Evolutionary conservation across 2,113 vertebrate genomes (phyloP).

Genomic region (Tetrao urogallus): DNA sequence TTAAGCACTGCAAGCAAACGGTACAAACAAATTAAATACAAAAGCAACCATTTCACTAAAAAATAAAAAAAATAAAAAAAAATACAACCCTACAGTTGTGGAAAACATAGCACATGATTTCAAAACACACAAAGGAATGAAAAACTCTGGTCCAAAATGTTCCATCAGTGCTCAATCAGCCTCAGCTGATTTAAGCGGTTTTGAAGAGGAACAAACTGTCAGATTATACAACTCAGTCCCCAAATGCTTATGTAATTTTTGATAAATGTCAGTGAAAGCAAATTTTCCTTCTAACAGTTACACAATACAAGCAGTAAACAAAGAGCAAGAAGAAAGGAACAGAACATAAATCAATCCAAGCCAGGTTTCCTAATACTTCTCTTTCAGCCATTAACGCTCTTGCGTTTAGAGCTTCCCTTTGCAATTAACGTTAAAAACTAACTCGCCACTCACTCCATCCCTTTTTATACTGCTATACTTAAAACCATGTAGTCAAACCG

Average conservation of each 20-base stretch:
- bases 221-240: background rate
- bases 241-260: background rate
- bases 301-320: background rate
- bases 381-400: background rate
- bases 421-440: background rate
- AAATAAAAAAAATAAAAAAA: background rate
- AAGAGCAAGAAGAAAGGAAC: background rate
- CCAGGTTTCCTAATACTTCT: background rate
- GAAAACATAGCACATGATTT: background rate
- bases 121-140: background rate
- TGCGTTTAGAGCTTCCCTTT: background rate
- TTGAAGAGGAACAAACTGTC: background rate
- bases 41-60: background rate
- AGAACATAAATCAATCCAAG: background rate
- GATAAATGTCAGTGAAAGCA: background rate
- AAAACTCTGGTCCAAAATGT: background rate
- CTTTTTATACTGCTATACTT: background rate
- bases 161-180: background rate
- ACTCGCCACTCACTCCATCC: accelerated
- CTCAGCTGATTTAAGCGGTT: background rate
- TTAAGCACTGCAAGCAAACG: conserved; percentile 87
- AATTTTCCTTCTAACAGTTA: background rate
- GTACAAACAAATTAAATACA: conserved; percentile 23
- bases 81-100: background rate
- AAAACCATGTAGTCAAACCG: background rate